Evolutionary conservation across 2,113 vertebrate genomes (phyloP).

Genomic region (Lepisosteus oculatus): DNA sequence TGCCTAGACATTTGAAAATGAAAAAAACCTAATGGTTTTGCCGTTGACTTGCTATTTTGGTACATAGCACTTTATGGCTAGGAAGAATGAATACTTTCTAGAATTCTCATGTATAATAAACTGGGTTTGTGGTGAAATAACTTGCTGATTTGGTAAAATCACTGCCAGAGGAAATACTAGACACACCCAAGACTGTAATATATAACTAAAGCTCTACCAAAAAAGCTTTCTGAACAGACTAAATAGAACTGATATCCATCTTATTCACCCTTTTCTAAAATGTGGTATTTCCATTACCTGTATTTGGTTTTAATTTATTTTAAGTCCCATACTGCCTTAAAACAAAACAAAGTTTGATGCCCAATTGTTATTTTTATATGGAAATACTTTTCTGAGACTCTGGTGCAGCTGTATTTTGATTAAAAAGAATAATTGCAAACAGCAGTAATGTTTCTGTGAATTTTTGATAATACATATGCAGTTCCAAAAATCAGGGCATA

Average conservation of each 20-base stretch:
- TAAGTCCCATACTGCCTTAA: background rate
- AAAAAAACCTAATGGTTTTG: background rate
- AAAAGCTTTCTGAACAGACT: background rate
- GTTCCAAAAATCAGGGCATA: background rate
- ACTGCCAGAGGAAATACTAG: slow-evolving; percentile 16
- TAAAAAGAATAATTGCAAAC: slow-evolving; percentile 37
- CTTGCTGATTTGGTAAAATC: slow-evolving; percentile 21
- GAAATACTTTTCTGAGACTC: slow-evolving; percentile 31
- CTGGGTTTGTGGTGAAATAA: slow-evolving; percentile 14
- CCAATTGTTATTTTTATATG: slow-evolving; percentile 30
- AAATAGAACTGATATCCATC: background rate
- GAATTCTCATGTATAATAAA: slow-evolving; percentile 1
- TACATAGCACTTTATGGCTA: slow-evolving; percentile 17
- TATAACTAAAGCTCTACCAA: slow-evolving; percentile 4
- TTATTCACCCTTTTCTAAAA: background rate
- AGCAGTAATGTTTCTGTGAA: slow-evolving; percentile 15
- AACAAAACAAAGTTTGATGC: background rate
- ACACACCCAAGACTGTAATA: slow-evolving; percentile 20
- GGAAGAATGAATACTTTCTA: slow-evolving; percentile 1
- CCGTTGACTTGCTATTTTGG: slow-evolving; percentile 14
- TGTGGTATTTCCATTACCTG: background rate
- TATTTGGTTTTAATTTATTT: background rate
- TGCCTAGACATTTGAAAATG: too few species aligned
- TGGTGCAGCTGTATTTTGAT: slow-evolving; percentile 33
- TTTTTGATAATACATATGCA: background rate